These are phyloP conservation scores for Hymenochirus boettgeri DNA, from an alignment of 2,113 vertebrate species.

Conservation along the genomic window DNA sequence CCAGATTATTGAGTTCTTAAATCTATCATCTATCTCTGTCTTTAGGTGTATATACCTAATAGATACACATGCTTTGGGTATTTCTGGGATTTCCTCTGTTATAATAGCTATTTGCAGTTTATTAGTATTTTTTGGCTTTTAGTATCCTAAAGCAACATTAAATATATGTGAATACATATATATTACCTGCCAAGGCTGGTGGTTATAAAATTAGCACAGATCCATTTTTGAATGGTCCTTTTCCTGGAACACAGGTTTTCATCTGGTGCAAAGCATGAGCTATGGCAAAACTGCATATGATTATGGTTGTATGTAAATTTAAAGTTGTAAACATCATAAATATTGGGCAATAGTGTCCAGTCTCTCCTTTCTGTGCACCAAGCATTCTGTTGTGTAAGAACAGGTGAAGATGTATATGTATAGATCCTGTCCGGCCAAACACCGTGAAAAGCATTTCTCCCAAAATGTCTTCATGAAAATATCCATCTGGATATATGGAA, in stretches of 20 bases:
- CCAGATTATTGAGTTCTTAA: too few species aligned
- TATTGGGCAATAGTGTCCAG: slow-evolving; percentile 22
- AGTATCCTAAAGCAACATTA: too few species aligned
- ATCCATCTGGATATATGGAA: slow-evolving; percentile 20
- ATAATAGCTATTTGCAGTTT: too few species aligned
- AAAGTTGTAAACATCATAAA: slow-evolving; percentile 28
- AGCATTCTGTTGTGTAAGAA: background rate
- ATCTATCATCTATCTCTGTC: too few species aligned
- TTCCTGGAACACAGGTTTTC: slow-evolving; percentile 13
- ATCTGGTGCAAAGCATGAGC: slow-evolving; percentile 31
- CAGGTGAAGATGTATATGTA: background rate
- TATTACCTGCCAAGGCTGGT: slow-evolving; percentile 29
- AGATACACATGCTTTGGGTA: too few species aligned
- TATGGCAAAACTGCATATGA: slow-evolving; percentile 28
- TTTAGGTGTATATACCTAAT: too few species aligned
- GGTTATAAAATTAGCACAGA: slow-evolving; percentile 20
- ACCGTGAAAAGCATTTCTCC: slow-evolving; percentile 25
- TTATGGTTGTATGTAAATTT: slow-evolving; percentile 27
- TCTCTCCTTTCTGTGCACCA: slow-evolving; percentile 30
- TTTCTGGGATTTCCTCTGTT: too few species aligned
- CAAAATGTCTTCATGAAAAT: slow-evolving; percentile 28
- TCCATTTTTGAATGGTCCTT: slow-evolving; percentile 22
- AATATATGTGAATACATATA: too few species aligned
- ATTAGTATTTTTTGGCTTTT: too few species aligned
- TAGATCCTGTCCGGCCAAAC: slow-evolving; percentile 2